Evolutionary conservation across 2,888 invertebrate genomes (phyloP), one percentile per base, ranked within the genome.

Genomic region (Ceraclea dissimilis): DNA sequence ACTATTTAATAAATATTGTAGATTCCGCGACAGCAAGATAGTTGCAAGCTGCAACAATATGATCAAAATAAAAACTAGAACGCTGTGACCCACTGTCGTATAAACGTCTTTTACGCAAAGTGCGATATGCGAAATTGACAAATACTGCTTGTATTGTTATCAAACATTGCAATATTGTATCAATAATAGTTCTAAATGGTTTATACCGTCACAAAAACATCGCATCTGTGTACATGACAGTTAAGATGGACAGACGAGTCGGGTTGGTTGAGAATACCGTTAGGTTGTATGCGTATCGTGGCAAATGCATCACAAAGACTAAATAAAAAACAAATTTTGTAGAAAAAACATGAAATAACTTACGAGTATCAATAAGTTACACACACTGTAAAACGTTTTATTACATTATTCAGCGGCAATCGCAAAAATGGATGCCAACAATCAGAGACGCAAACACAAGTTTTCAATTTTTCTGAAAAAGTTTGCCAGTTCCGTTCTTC

Each of bases 351-450:
- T 8, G 39, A n/a, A 39, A 39, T n/a, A 13, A 39, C 39, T 39
- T 39, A 39, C 39, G 16, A 39, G 39, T n/a, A 39, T 16, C 39
- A 39, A 13, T 16, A n/a, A n/a, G 16, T n/a, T 8, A 8, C 16
- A 19, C 46, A 46, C 21, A 16, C 31, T 18, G 4, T 39, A 16
- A 13, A 39, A 39, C 39, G 39, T 18, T 31, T 26, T 48, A 53
- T 53, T 48, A 53, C 53, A 54, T 48, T 53, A 57, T 51, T 43
- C 39, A 43, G 53, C 54, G 50, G 46, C 33, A 57, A 54, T 50
- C 44, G 46, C 43, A 57, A n/a, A 57, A 48, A 57, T 57, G 57
- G 57, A 57, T 51, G 57, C 57, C 57, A 54, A 57, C 39, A 39
- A 39, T 39, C 39, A 39, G 39, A 48, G 54, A 54, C 57, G 54